Evolutionary conservation across 2,888 invertebrate genomes (phyloP).

Genomic region (Lobophora halterata): DNA sequence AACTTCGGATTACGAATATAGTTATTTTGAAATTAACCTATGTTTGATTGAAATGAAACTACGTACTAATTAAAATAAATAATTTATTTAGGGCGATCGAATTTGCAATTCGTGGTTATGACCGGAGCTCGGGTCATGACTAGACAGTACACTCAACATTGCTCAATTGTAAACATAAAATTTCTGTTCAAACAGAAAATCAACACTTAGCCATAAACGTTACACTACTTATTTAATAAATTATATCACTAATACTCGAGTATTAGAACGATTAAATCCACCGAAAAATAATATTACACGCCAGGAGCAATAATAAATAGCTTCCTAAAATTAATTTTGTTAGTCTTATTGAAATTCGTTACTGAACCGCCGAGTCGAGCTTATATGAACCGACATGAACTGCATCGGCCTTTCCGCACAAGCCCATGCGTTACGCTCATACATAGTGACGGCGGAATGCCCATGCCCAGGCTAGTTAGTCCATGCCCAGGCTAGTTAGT

Average conservation of each 20-base stretch:
- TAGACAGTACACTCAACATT: slow-evolving; percentile 79
- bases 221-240: slow-evolving; percentile 77
- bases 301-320: slow-evolving; percentile 64
- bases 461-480: no score
- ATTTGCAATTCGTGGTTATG: slow-evolving; percentile 60
- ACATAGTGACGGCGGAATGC: no score
- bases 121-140: slow-evolving; percentile 78
- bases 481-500: no score
- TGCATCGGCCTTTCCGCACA: no score
- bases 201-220: slow-evolving; percentile 75
- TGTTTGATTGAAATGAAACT: slow-evolving; percentile 44
- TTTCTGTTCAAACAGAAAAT: slow-evolving; percentile 76
- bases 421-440: no score
- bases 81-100: slow-evolving; percentile 72
- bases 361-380: slow-evolving; percentile 58
- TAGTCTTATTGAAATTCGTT: slow-evolving; percentile 74
- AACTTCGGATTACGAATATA: slow-evolving; percentile 77
- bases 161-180: slow-evolving; percentile 69
- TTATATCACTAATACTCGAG: slow-evolving; percentile 79
- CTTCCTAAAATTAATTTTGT: slow-evolving; percentile 69
- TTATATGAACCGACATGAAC: no score
- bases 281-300: slow-evolving; percentile 75
- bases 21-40: slow-evolving; percentile 43
- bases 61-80: slow-evolving; percentile 71
- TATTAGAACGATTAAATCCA: slow-evolving; percentile 77